A percentile compares a stretch with the other conserved stretches of the same genome.
Conservation (phyloP, 2,888 invertebrate genomes). For the Pristionchus exspectatus region DNA sequence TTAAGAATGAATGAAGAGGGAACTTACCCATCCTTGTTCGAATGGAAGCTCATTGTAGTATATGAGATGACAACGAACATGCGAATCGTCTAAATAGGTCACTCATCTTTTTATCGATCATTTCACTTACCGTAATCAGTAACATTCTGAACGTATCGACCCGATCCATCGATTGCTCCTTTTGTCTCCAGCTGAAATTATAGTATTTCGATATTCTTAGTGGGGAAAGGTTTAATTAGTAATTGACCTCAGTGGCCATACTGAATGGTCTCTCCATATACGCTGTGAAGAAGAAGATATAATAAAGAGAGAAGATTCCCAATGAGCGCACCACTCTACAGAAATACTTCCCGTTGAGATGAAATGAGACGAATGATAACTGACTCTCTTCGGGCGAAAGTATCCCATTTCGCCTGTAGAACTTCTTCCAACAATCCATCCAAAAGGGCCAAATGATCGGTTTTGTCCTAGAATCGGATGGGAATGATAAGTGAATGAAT, state of each 20-base stretch:
- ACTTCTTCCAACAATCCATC: conserved; percentile 96
- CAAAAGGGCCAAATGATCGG: conserved; percentile 82
- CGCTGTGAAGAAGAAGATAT: conserved; percentile 33
- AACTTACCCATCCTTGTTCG: conserved; percentile 43
- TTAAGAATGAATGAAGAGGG: neutral
- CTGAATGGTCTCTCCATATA: conserved; percentile 52
- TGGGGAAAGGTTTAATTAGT: too few species aligned
- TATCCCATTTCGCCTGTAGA: conserved; percentile 97
- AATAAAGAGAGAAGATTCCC: conserved; percentile 39
- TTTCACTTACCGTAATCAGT: neutral
- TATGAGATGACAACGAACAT: conserved; percentile 61
- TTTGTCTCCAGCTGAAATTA: conserved; percentile 33
- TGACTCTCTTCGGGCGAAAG: conserved; percentile 83
- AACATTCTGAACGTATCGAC: neutral
- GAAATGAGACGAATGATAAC: conserved; percentile 57
- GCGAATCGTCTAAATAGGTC: conserved; percentile 19
- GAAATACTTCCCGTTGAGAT: neutral
- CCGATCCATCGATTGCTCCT: neutral
- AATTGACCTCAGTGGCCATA: conserved; percentile 36
- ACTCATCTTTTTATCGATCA: neutral
- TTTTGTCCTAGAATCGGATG: too few species aligned
- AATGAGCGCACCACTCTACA: neutral
- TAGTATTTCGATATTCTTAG: too few species aligned
- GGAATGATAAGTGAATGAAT: neutral
- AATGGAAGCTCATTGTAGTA: conserved; percentile 51